Evolutionary conservation across 2,888 invertebrate species (phyloP), one percentile per base, ranked within the genome.

Genomic region (Drosophila acutilabella): DNA sequence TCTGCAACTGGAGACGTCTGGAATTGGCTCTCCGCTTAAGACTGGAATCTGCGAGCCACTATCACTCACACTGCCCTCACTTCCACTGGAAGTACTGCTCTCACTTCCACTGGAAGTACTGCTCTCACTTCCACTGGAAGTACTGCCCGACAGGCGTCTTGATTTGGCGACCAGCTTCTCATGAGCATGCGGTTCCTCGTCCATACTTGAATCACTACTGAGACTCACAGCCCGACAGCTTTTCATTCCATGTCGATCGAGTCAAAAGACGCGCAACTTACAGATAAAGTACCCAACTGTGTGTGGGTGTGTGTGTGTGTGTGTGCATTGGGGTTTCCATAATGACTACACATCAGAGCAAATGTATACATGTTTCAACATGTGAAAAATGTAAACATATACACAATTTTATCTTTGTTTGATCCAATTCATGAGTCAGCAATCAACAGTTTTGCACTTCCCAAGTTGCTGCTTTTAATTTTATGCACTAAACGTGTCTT

Each of bases 131-230:
- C 57, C 54, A 59, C 51, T 64, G 10, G 10, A 14, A 26, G 26
- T 64, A 7, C 38, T 48, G 7, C 7, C 23, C 7, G 45, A 6
- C n/a, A 50, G 30, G 5, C 61, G 58, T 23, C 42, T 18, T 13
- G 64, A 10, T 16, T 74, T 77, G 4, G 69, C 83, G 38, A 84
- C 79, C 36, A 87, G 53, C 1, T 52, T 66, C 40, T 81, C 83
- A 54, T 81, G 71, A 42, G 85, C 66, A 58, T 84, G 71, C 40
- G 85, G 83, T 70, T 74, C 64, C 69, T 83, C 83, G 51, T 87
- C 69, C 88, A 83, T 83, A 40, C 23, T 64, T 47, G 8, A 6
- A 48, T 52, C 14, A 51, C 45, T 45, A 83, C 83, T 87, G 65
- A 71, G 64, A 58, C 72, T 23, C 7, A 18, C 10, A 30, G n/a